These are phyloP conservation scores for Danaus melanippus DNA, from an alignment of 1,140 invertebrate species.

Conservation along the genomic window DNA sequence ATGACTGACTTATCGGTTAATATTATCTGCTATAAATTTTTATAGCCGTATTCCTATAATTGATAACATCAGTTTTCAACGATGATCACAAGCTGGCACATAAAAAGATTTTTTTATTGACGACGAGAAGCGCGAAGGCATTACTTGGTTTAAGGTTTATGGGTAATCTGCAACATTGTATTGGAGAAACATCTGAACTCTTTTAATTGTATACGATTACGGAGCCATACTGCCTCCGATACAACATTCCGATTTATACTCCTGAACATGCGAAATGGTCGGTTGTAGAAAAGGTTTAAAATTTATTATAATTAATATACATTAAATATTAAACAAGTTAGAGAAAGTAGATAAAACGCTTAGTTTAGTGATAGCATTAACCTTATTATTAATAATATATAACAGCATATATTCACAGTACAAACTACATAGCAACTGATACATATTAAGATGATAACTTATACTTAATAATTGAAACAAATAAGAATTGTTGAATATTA, in stretches of 20 bases:
- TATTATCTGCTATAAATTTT: too few relatives aligned
- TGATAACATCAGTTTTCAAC: too few relatives aligned
- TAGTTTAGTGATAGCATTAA: not conserved
- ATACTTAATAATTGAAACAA: too few relatives aligned
- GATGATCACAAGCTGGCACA: too few relatives aligned
- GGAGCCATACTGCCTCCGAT: slow-evolving; percentile 30
- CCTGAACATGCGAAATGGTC: slow-evolving; percentile 8
- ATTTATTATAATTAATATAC: slow-evolving; percentile 3
- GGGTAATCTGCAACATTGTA: slow-evolving; percentile 23
- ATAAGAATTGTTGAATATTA: too few relatives aligned
- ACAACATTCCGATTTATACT: slow-evolving; percentile 34
- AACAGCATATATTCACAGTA: not conserved
- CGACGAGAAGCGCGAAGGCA: too few relatives aligned
- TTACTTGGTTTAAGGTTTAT: too few relatives aligned
- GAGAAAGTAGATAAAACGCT: too few relatives aligned
- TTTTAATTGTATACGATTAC: slow-evolving; percentile 43
- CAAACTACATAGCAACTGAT: slow-evolving; percentile 1
- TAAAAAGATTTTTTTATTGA: too few relatives aligned
- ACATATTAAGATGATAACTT: not conserved
- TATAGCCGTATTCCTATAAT: too few relatives aligned
- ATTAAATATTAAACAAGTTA: not conserved
- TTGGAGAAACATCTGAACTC: slow-evolving; percentile 19
- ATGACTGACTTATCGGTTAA: too few relatives aligned
- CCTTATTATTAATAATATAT: not conserved
- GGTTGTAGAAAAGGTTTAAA: too few relatives aligned